phyloP scores from a whole-genome alignment of 2,888 invertebrate genomes.

The Drosophila stalkeri region DNA sequence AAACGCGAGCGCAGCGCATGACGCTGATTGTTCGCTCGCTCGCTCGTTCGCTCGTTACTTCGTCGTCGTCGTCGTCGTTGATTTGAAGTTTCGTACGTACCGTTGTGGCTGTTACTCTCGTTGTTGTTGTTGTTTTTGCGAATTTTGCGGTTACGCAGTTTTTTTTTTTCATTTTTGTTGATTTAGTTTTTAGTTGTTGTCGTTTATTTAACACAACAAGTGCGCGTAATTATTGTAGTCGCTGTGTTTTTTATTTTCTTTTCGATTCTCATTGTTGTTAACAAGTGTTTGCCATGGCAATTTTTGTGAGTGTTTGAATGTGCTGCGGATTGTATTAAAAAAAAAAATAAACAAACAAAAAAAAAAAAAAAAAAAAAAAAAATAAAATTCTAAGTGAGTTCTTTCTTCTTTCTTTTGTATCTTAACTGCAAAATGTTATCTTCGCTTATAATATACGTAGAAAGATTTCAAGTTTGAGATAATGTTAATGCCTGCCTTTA shows the following conservation, averaged over 20 bases:
- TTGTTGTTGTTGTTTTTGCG: slow-evolving; percentile 30
- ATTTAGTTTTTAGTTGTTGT: slow-evolving; percentile 36
- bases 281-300: slow-evolving; percentile 34
- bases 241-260: background rate
- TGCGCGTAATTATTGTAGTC: slow-evolving; percentile 32
- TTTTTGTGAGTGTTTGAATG: slow-evolving; percentile 28
- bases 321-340: slow-evolving; percentile 5
- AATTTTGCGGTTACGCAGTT: slow-evolving; percentile 44
- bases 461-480: slow-evolving; percentile 47
- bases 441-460: slow-evolving; percentile 4
- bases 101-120: slow-evolving; percentile 23
- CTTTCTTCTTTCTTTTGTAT: slow-evolving; percentile 6
- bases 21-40: slow-evolving; percentile 48
- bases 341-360: background rate
- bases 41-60: slow-evolving; percentile 29
- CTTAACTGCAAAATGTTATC: slow-evolving; percentile 36
- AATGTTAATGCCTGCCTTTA: slow-evolving; percentile 36
- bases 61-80: slow-evolving; percentile 34
- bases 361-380: background rate
- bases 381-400: slow-evolving; percentile 7
- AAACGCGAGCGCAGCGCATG: slow-evolving; percentile 62
- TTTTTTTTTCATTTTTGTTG: slow-evolving; percentile 17
- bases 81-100: slow-evolving; percentile 27
- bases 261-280: slow-evolving; percentile 17
- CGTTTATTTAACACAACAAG: slow-evolving; percentile 47